phyloP scores from a whole-genome alignment of 2,888 invertebrate genomes.

The Arctia plantaginis region DNA sequence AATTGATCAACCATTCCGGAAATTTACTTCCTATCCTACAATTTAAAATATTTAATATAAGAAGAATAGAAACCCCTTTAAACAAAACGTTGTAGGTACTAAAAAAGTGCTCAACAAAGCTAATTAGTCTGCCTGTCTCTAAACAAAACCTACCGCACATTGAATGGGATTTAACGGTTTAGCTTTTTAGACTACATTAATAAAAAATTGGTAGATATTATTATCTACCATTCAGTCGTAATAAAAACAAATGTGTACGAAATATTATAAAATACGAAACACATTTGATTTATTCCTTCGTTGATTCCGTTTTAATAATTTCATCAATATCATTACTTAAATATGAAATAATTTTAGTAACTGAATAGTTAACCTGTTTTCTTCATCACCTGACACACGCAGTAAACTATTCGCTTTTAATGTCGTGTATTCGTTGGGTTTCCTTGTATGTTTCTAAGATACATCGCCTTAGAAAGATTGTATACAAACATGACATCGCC shows the following conservation, averaged over 20 bases:
- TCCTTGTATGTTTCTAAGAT: not conserved
- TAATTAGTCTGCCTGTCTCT: not conserved
- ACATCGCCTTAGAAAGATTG: not conserved
- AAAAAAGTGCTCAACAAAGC: not conserved
- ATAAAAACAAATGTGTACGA: too few relatives aligned
- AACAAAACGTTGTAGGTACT: not conserved
- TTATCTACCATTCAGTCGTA: not conserved
- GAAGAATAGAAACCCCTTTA: not conserved
- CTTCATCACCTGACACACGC: not conserved
- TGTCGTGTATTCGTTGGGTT: not conserved
- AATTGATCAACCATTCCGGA: too few relatives aligned
- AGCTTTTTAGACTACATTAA: too few relatives aligned
- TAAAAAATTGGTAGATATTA: too few relatives aligned
- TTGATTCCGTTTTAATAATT: too few relatives aligned
- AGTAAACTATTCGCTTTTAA: not conserved
- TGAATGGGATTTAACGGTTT: too few relatives aligned
- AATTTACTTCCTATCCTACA: too few relatives aligned
- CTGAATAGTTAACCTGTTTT: not conserved
- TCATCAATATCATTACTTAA: not conserved
- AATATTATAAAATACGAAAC: too few relatives aligned
- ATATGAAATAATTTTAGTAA: not conserved
- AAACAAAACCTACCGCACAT: not conserved
- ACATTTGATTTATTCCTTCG: too few relatives aligned
- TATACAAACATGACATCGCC: constrained; percentile 3
- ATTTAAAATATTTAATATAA: not conserved